Evolutionary conservation across 2,797 vertebrate genomes (phyloP).

Genomic region (Enteromius radiatus): DNA sequence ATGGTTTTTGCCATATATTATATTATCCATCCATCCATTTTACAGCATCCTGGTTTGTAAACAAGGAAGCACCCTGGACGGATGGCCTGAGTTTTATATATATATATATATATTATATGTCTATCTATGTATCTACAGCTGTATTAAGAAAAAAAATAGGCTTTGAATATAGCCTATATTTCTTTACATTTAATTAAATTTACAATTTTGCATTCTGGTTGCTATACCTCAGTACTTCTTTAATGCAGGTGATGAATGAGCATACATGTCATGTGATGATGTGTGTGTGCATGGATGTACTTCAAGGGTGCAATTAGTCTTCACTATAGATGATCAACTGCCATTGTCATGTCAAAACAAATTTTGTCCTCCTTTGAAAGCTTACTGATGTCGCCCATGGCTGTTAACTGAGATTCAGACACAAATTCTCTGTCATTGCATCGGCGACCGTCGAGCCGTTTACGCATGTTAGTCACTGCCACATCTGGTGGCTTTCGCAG

Average conservation of each 20-base stretch:
- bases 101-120: neutral
- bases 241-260: constrained; percentile 2
- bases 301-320: constrained; percentile 57
- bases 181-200: neutral
- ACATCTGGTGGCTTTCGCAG: constrained; percentile 75
- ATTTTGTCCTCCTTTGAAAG: constrained; percentile 74
- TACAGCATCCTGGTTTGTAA: neutral
- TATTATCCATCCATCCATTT: neutral
- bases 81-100: neutral
- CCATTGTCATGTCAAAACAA: constrained; percentile 78
- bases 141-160: too few relatives aligned
- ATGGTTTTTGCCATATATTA: neutral
- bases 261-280: constrained; percentile 19
- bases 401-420: constrained; percentile 56
- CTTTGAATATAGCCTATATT: neutral
- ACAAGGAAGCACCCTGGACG: neutral
- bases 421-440: constrained; percentile 51
- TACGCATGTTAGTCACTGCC: constrained; percentile 78
- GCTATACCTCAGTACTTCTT: neutral
- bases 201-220: neutral
- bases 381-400: constrained; percentile 54
- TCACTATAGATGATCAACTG: constrained; percentile 49
- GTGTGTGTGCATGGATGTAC: constrained; percentile 21
- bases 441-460: constrained; percentile 71
- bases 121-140: neutral